Evolutionary conservation across 2,797 vertebrate genomes (phyloP).

Genomic region (Simalia tracyae): DNA sequence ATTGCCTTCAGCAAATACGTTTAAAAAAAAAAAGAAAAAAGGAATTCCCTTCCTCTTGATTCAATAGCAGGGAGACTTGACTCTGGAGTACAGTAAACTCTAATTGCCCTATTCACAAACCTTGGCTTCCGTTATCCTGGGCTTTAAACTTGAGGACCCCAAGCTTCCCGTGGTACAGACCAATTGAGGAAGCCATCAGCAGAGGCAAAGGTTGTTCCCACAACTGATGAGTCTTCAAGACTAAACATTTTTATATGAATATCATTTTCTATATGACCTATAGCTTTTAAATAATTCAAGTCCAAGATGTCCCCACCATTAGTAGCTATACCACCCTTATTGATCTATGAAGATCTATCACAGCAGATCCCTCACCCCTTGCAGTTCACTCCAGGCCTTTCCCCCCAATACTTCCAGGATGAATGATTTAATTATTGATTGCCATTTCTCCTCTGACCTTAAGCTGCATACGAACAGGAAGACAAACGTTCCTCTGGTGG

Average conservation of each 20-base stretch:
- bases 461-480: neutral
- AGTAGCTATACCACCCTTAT: neutral
- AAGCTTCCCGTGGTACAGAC: neutral
- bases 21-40: neutral
- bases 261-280: neutral
- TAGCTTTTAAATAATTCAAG: neutral
- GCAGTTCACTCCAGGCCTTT: neutral
- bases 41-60: slow-evolving; percentile 53
- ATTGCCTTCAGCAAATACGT: slow-evolving; percentile 62
- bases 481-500: neutral
- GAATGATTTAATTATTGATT: neutral
- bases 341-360: neutral
- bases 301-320: neutral
- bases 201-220: accelerated
- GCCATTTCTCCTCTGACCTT: neutral
- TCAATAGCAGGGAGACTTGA: slow-evolving; percentile 27
- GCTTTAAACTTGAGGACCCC: neutral
- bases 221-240: neutral
- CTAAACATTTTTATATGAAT: neutral
- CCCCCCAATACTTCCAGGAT: neutral
- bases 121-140: slow-evolving; percentile 8
- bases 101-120: slow-evolving; percentile 11
- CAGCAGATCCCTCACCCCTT: neutral
- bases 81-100: slow-evolving; percentile 52
- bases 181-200: neutral